A percentile compares a stretch with the other conserved stretches of the same genome.
phyloP scores from a whole-genome alignment of 2,888 invertebrate species.

The Seira musarum region DNA sequence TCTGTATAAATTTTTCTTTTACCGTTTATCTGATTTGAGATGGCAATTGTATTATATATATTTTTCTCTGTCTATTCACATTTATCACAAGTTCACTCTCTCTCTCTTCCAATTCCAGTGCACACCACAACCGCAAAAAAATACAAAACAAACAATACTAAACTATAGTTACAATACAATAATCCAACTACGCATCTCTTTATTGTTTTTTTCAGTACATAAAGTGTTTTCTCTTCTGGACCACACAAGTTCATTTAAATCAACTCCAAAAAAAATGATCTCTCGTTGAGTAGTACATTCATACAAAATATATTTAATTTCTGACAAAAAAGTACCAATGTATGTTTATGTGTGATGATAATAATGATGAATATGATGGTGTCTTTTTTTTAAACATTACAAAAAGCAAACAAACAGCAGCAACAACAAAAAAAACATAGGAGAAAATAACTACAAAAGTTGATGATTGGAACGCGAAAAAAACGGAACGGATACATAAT shows the following conservation, averaged over 20 bases:
- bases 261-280: not conserved
- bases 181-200: too few species aligned
- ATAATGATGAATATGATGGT: slow-evolving; percentile 10
- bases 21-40: not conserved
- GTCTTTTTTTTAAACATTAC: not conserved
- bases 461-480: slow-evolving; percentile 30
- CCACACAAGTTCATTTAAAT: not conserved
- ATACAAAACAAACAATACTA: too few species aligned
- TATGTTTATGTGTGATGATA: not conserved
- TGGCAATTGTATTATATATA: not conserved
- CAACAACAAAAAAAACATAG: not conserved
- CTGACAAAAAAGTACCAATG: too few species aligned
- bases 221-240: not conserved
- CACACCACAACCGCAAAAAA: not conserved
- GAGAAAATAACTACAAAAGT: slow-evolving; percentile 16
- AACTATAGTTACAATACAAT: too few species aligned
- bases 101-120: not conserved
- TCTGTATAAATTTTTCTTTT: not conserved
- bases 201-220: too few species aligned
- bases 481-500: slow-evolving; percentile 38
- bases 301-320: not conserved
- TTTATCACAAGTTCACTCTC: not conserved
- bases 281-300: not conserved
- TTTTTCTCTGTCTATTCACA: not conserved
- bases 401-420: not conserved